phyloP scores from a whole-genome alignment of 2,113 vertebrate genomes.

The Baryphthengus martii region DNA sequence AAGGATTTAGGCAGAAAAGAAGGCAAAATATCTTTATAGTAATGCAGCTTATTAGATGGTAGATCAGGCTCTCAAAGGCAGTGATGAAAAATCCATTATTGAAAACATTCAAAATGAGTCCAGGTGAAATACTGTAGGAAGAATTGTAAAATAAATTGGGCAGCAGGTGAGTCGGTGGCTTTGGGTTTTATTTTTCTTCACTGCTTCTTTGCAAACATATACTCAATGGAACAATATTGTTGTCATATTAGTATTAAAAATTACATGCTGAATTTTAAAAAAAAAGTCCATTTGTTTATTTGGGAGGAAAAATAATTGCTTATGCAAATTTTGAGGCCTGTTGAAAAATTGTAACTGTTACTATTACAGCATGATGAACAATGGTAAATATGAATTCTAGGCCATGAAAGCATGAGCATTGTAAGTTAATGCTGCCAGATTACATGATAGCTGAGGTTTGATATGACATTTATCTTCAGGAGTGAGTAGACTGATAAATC shows the following conservation, averaged over 20 bases:
- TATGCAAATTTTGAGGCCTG: background rate
- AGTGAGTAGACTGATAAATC: conserved; percentile 71
- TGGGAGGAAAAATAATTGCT: background rate
- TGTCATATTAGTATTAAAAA: background rate
- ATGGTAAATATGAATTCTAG: background rate
- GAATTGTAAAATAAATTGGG: background rate
- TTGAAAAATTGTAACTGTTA: background rate
- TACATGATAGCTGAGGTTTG: conserved; percentile 64
- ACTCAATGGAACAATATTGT: background rate
- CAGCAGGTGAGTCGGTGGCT: background rate
- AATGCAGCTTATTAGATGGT: background rate
- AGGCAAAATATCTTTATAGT: background rate
- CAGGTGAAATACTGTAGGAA: background rate
- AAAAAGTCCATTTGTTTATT: background rate
- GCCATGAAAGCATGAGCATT: conserved; percentile 37
- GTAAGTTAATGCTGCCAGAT: conserved; percentile 64
- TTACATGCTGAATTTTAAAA: background rate
- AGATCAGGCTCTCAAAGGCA: background rate
- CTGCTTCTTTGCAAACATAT: background rate
- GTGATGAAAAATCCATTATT: background rate
- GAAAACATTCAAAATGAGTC: background rate
- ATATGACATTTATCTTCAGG: conserved; percentile 72
- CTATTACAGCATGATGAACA: background rate
- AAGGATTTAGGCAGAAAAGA: background rate
- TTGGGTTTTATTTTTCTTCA: background rate